A percentile compares a stretch with the other conserved stretches of the same genome.
phyloP scores from a whole-genome alignment of 2,888 invertebrate genomes.

The Napeogenes sylphis region DNA sequence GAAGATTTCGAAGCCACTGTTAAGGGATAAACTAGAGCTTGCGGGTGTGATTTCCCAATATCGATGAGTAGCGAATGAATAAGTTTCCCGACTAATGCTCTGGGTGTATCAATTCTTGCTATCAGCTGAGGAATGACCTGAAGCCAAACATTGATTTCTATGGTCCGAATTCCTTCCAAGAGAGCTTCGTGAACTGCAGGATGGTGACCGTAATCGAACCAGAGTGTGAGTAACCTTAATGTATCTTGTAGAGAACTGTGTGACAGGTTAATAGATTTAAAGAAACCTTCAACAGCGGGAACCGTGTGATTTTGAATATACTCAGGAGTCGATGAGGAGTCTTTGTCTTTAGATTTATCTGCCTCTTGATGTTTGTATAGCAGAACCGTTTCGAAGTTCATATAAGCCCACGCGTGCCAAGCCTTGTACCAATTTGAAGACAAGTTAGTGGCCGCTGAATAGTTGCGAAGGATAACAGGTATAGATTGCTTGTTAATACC shows the following conservation, averaged over 20 bases:
- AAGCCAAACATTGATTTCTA: constrained; percentile 98
- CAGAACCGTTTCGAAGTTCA: constrained; percentile 96
- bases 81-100: constrained; percentile 90
- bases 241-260: constrained; percentile 97
- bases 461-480: constrained; percentile 85
- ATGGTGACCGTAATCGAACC: constrained; percentile 99
- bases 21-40: constrained; percentile 97
- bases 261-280: constrained; percentile 94
- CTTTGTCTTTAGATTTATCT: constrained; percentile 41
- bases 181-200: constrained; percentile 96
- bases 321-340: constrained; percentile 60
- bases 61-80: constrained; percentile 96
- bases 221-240: constrained; percentile 93
- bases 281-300: constrained; percentile 96
- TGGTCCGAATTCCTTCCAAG: constrained; percentile 92
- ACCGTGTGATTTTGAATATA: constrained; percentile 89
- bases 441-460: constrained; percentile 88
- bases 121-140: constrained; percentile 99
- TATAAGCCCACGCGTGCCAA: constrained; percentile 99
- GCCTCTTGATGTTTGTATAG: constrained; percentile 76
- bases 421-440: constrained; percentile 97
- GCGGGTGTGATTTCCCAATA: constrained; percentile 98
- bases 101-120: constrained; percentile 96
- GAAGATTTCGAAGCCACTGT: constrained; percentile 98
- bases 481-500: constrained; percentile 89